Evolutionary conservation across 2,797 vertebrate species (phyloP).

Genomic region (Columba guinea): DNA sequence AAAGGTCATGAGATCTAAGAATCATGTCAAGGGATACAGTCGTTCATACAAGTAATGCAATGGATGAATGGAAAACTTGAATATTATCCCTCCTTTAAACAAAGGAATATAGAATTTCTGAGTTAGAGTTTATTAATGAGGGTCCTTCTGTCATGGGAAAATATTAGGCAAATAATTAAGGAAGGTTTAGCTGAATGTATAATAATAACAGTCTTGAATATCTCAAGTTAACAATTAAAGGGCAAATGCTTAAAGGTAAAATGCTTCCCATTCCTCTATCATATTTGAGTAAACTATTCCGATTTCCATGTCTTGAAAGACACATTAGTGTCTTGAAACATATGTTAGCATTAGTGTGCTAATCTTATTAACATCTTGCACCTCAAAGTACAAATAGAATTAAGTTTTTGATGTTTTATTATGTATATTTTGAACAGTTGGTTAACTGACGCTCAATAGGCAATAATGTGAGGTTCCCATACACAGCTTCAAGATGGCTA

Average conservation of each 20-base stretch:
- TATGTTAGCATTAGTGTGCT: background rate
- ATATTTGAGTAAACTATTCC: background rate
- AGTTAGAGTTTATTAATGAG: background rate
- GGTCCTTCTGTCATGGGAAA: background rate
- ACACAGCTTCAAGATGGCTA: background rate
- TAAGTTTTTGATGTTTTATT: background rate
- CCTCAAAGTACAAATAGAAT: background rate
- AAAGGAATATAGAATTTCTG: background rate
- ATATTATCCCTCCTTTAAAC: background rate
- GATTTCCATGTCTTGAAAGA: background rate
- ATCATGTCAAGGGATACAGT: background rate
- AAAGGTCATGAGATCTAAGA: background rate
- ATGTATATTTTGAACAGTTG: background rate
- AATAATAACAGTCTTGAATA: background rate
- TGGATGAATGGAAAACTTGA: background rate
- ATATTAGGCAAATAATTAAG: background rate
- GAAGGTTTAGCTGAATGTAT: background rate
- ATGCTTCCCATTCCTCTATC: background rate
- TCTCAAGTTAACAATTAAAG: background rate
- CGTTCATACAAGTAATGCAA: background rate
- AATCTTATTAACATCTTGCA: background rate
- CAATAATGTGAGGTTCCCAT: background rate
- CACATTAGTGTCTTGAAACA: background rate
- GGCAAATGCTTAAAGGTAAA: background rate
- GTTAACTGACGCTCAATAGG: background rate